phyloP scores from a whole-genome alignment of 2,797 vertebrate genomes.

The Numenius phaeopus region DNA sequence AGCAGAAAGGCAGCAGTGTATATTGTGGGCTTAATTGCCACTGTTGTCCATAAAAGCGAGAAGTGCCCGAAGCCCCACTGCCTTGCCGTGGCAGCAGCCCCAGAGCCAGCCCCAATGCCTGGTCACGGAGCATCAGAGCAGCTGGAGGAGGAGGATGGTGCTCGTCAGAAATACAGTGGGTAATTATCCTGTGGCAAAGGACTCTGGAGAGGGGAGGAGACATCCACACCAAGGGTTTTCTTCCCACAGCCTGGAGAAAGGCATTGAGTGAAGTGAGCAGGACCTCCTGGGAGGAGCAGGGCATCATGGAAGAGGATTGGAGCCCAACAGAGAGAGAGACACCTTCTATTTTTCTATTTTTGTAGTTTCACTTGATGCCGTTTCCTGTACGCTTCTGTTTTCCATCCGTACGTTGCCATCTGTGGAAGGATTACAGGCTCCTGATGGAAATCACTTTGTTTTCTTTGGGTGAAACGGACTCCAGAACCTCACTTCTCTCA shows the following conservation, averaged over 20 bases:
- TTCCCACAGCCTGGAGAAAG: background rate
- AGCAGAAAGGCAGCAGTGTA: background rate
- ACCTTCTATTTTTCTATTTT: background rate
- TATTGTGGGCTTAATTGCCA: background rate
- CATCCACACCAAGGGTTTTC: background rate
- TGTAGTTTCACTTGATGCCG: background rate
- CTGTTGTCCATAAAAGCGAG: background rate
- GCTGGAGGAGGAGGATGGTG: background rate
- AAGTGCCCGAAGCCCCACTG: background rate
- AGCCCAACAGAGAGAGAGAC: background rate
- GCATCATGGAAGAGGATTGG: background rate
- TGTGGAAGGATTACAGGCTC: background rate
- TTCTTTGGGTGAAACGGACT: background rate
- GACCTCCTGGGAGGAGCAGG: background rate
- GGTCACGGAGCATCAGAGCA: fast-evolving
- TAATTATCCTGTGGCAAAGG: background rate
- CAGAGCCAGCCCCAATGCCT: background rate
- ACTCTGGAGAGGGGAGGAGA: background rate
- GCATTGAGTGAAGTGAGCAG: background rate
- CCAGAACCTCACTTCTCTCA: background rate
- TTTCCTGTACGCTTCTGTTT: background rate
- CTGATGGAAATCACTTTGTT: background rate
- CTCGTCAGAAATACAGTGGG: fast-evolving
- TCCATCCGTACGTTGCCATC: fast-evolving
- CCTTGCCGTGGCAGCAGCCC: background rate